Conservation (phyloP, 2,797 vertebrate genomes). For the Acrocephalus scirpaceus region DNA sequence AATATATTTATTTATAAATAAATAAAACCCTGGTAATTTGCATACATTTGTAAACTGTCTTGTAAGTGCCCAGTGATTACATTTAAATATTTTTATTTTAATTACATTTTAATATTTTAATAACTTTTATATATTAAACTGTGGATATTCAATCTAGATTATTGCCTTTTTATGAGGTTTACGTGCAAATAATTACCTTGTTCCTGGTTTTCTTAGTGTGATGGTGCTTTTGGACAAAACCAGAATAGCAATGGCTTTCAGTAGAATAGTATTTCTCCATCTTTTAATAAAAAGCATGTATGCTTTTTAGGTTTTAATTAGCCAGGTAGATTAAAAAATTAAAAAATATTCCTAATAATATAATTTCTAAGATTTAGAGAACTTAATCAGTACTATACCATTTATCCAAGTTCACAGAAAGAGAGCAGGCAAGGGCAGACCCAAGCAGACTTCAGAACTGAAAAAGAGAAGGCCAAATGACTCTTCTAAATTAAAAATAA, state of each 20-base stretch:
- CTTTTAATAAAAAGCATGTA: background rate
- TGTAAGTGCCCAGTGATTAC: background rate
- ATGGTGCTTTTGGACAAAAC: background rate
- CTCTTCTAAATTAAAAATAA: background rate
- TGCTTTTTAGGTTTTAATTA: background rate
- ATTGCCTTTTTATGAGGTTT: background rate
- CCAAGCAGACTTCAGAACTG: background rate
- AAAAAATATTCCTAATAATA: background rate
- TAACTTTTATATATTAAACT: background rate
- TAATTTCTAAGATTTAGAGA: background rate
- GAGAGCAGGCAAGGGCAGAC: background rate
- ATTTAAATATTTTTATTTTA: constrained; percentile 23
- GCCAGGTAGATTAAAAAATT: background rate
- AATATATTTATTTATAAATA: constrained; percentile 8
- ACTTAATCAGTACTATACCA: background rate
- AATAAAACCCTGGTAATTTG: background rate
- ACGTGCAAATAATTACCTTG: background rate
- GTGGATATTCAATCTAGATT: background rate
- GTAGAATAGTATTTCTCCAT: background rate
- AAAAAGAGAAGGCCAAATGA: background rate
- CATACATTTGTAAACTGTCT: background rate
- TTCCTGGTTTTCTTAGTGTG: background rate
- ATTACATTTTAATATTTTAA: constrained; percentile 35
- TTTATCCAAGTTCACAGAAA: background rate
- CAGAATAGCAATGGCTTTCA: background rate